phyloP scores from a whole-genome alignment of 2,113 vertebrate species.

The Sceloporus tristichus region DNA sequence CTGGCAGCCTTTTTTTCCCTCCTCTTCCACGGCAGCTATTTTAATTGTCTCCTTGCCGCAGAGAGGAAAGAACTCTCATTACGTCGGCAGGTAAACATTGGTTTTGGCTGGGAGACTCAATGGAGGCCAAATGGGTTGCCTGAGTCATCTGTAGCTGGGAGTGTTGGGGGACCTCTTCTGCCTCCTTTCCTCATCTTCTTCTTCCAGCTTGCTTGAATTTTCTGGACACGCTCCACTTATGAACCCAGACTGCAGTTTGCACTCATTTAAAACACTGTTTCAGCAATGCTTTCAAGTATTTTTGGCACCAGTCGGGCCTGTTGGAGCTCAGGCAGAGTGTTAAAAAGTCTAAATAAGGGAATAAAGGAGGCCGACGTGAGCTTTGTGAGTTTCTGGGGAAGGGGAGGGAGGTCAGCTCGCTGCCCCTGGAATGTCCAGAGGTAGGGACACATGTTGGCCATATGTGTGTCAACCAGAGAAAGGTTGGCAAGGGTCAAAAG shows the following conservation, averaged over 20 bases:
- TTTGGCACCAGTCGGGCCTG: background rate
- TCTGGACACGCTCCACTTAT: constrained; percentile 32
- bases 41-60: constrained; percentile 1
- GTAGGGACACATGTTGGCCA: background rate
- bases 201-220: constrained; percentile 11
- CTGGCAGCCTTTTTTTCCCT: background rate
- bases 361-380: background rate
- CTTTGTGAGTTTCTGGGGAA: background rate
- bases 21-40: background rate
- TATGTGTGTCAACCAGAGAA: background rate
- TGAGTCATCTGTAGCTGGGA: constrained; percentile 19
- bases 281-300: constrained; percentile 10
- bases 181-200: background rate
- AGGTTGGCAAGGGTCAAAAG: background rate
- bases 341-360: constrained; percentile 4
- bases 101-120: constrained; percentile 32
- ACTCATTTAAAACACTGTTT: constrained; percentile 15
- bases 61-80: constrained; percentile 18
- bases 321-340: background rate
- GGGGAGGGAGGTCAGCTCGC: background rate
- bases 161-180: background rate
- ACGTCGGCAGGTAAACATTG: constrained; percentile 27
- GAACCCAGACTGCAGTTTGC: constrained; percentile 9
- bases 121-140: constrained; percentile 36
- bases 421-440: background rate